Percentiles rank a stretch among this genome's conserved stretches.
phyloP scores from a whole-genome alignment of 2,797 vertebrate species.

The Momotus momota region DNA sequence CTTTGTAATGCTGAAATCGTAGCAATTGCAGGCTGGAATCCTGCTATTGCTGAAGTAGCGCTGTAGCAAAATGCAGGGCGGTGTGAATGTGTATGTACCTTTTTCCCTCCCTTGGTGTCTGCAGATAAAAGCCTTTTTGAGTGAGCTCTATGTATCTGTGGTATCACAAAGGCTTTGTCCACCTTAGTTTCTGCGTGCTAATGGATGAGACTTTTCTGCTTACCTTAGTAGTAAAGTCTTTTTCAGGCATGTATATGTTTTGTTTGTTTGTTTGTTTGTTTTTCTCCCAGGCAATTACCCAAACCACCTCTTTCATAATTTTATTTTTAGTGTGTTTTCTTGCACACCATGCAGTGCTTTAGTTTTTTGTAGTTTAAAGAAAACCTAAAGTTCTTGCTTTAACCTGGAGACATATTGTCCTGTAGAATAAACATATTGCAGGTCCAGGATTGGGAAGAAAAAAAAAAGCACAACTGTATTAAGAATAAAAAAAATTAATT shows the following conservation, averaged over 20 bases:
- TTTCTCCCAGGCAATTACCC: not conserved
- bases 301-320: not conserved
- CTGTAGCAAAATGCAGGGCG: fast-evolving
- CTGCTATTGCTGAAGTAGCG: not conserved
- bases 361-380: not conserved
- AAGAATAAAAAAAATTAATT: not conserved
- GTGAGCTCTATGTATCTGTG: not conserved
- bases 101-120: not conserved
- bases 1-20: not conserved
- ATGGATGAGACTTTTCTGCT: not conserved
- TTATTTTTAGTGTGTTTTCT: not conserved
- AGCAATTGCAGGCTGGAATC: not conserved
- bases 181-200: not conserved
- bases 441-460: not conserved
- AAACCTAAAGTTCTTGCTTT: not conserved
- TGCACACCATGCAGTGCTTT: fast-evolving
- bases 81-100: fast-evolving
- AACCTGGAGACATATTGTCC: not conserved
- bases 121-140: not conserved
- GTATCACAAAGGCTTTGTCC: not conserved
- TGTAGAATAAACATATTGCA: not conserved
- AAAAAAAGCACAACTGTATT: not conserved
- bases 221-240: not conserved
- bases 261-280: not conserved
- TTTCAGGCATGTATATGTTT: not conserved